phyloP scores from a whole-genome alignment of 2,797 vertebrate species.

The Sebastes taczanowskii region DNA sequence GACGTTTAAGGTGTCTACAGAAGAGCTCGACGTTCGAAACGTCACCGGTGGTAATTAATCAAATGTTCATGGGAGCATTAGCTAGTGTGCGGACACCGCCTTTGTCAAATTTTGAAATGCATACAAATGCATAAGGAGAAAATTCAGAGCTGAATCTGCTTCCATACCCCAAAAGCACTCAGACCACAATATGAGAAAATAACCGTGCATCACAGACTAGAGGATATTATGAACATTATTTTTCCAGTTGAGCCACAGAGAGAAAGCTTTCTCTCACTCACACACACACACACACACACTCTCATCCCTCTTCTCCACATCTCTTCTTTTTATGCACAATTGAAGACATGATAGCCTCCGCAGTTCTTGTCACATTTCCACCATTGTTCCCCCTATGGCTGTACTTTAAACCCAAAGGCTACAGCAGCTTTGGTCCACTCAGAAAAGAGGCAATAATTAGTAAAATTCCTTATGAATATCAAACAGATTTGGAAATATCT shows the following conservation, averaged over 20 bases:
- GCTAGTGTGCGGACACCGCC: not conserved
- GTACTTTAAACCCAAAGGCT: not conserved
- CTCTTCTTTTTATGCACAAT: not conserved
- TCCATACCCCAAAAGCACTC: not conserved
- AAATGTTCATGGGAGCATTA: not conserved
- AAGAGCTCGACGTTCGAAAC: not conserved
- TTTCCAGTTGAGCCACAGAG: conserved; percentile 2
- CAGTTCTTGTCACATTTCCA: not conserved
- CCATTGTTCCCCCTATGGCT: not conserved
- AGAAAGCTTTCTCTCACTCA: not conserved
- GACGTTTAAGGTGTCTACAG: not conserved
- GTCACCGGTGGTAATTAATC: not conserved
- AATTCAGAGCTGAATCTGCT: not conserved
- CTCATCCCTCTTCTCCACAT: not conserved
- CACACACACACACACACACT: not conserved
- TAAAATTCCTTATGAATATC: not conserved
- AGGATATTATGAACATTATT: not conserved
- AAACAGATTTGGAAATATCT: not conserved
- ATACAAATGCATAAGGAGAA: not conserved
- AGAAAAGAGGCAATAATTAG: not conserved
- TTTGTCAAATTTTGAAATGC: not conserved
- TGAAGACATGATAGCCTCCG: not conserved
- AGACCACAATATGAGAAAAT: not conserved
- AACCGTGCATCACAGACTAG: not conserved
- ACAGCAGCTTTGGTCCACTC: not conserved